phyloP scores from a whole-genome alignment of 2,113 vertebrate species.

The Rattus rattus region DNA sequence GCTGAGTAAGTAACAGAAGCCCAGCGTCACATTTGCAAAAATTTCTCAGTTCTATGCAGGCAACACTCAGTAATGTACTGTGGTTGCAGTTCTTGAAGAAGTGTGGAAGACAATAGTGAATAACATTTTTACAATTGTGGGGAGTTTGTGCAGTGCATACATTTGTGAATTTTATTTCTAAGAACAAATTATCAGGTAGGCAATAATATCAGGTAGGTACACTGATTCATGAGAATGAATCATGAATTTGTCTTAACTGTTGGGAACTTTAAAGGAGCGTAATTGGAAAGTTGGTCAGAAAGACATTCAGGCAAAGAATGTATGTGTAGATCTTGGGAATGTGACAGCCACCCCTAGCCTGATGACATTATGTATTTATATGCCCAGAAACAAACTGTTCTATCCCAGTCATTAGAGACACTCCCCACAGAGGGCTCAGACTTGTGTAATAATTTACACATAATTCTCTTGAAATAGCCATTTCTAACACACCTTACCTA shows the following conservation, averaged over 20 bases:
- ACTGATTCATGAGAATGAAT: neutral
- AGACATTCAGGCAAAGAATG: neutral
- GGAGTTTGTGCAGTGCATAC: neutral
- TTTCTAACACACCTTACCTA: too few species aligned
- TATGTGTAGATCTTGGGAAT: neutral
- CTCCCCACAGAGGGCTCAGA: neutral
- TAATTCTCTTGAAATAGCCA: neutral
- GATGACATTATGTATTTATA: neutral
- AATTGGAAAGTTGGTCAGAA: neutral
- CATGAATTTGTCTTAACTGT: neutral
- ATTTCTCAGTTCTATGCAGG: too few species aligned
- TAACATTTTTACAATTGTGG: neutral
- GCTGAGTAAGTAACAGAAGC: too few species aligned
- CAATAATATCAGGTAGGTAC: neutral
- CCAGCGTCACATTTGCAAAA: too few species aligned
- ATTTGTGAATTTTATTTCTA: neutral
- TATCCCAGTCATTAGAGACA: neutral
- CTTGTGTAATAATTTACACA: neutral
- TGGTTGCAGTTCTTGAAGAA: neutral
- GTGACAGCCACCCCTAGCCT: neutral
- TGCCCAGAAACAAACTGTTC: neutral
- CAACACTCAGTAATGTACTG: neutral
- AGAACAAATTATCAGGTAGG: neutral
- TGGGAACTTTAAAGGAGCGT: neutral
- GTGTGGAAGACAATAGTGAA: neutral